Base-by-base conservation (phyloP, 1,140 invertebrate species). In the Lordiphosa clarofinis region DNA sequence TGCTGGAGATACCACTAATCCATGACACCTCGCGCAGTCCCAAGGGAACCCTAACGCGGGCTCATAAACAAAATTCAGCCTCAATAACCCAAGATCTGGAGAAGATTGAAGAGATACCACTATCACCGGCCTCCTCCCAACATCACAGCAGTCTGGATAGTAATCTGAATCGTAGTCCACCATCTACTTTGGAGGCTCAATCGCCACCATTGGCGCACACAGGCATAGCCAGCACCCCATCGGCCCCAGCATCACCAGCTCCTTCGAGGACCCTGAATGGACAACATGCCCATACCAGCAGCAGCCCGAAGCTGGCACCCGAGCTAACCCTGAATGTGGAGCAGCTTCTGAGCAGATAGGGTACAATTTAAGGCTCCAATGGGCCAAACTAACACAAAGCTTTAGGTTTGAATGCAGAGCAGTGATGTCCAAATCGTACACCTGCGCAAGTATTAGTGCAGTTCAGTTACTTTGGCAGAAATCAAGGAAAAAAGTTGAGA, bases 61-160 rank as follows among this genome's bases (percentile, higher is more conserved):
- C 93, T 6, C 93, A 91, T 81, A 94, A 94, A 67, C 93, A 94
- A 75, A 94, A 94, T 86, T 94, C 93, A 10, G 92, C 92, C 3
- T 93, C 93, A 7, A 92, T 93, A 15, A 92, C 92, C 3, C 91
- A 92, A 57, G 93, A 94, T 89, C 86, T 94, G 60, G 93, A 94
- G 73, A 91, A 93, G 69, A 94, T 94, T 66, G 93, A 94, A 82
- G 93, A 94, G 73, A 91, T 93, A 15, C 92, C 92, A 9, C 52
- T 90, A 15, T 89, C 88, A n/a, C 88, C 88, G 8, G 76, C 87
- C 13, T 88, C 86, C 13, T 86, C 78, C 33, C 81, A 87, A 35
- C 82, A 89, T 46, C 79, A 87, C 57, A 87, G 81, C 57, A 89
- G 84, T 38, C 56, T 88, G n/a, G 87, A 89, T 35, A 87, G 86